A percentile compares a stretch with the other conserved stretches of the same genome.
phyloP scores from a whole-genome alignment of 2,113 vertebrate species.

The Odontesthes bonariensis region DNA sequence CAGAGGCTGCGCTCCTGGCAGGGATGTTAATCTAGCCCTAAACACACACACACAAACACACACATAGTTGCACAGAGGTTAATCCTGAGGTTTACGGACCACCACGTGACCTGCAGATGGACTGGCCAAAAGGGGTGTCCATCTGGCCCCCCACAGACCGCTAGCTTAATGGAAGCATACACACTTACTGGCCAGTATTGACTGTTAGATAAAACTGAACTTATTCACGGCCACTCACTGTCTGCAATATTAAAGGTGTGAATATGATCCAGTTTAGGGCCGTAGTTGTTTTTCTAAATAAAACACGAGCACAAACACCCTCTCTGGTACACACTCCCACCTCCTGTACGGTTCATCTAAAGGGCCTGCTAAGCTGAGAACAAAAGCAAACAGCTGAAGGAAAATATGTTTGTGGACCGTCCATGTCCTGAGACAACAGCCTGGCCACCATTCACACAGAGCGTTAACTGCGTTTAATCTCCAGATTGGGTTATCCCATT shows the following conservation, averaged over 20 bases:
- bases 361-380: conserved; percentile 54
- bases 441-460: conserved; percentile 75
- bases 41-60: conserved; percentile 20
- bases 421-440: conserved; percentile 72
- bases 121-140: conserved; percentile 75
- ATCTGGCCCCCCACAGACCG: conserved; percentile 76
- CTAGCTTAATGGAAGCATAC: conserved; percentile 28
- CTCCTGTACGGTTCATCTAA: conserved; percentile 37
- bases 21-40: conserved; percentile 65
- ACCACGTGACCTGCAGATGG: conserved; percentile 82
- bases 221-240: neutral
- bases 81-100: conserved; percentile 80
- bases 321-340: conserved; percentile 5
- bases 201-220: conserved; percentile 9
- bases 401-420: conserved; percentile 71
- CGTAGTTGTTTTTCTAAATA: neutral
- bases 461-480: conserved; percentile 77
- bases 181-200: conserved; percentile 8
- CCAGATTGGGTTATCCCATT: conserved; percentile 73
- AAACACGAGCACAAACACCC: neutral
- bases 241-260: conserved; percentile 8
- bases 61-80: conserved; percentile 60
- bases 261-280: rapidly evolving
- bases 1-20: conserved; percentile 62
- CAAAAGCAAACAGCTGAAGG: conserved; percentile 59